Percentiles rank a stretch among this genome's conserved stretches.
These are phyloP conservation scores for Saxidomus purpurata DNA, from an alignment of 1,140 invertebrate genomes.

Conservation along the genomic window DNA sequence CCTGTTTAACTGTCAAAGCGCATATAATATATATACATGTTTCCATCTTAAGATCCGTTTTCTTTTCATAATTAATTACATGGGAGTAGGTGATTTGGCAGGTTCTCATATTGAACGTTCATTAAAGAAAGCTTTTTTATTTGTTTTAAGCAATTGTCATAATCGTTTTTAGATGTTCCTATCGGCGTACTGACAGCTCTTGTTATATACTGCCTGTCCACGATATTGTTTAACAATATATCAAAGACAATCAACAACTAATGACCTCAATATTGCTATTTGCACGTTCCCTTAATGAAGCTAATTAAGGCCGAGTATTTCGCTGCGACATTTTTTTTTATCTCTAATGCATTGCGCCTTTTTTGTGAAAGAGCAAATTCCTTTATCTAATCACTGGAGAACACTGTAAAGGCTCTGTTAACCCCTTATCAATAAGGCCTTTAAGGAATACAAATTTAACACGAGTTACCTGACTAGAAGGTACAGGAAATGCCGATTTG, in stretches of 20 bases:
- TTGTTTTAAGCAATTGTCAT: slow-evolving; percentile 18
- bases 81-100: neutral
- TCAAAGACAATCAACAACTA: slow-evolving; percentile 40
- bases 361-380: neutral
- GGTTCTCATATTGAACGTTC: slow-evolving; percentile 39
- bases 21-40: slow-evolving; percentile 4
- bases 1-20: neutral
- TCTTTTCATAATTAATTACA: slow-evolving; percentile 35
- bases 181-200: neutral
- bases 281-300: slow-evolving; percentile 26
- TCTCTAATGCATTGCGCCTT: neutral
- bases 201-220: slow-evolving; percentile 48
- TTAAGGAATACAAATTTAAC: neutral
- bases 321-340: neutral
- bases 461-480: neutral
- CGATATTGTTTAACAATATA: slow-evolving; percentile 45
- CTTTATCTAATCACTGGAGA: neutral
- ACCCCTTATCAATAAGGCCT: neutral
- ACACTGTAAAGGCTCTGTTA: neutral
- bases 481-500: neutral
- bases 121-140: slow-evolving; percentile 33
- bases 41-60: neutral
- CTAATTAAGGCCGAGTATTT: neutral
- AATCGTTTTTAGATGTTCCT: slow-evolving; percentile 58
- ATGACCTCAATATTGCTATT: slow-evolving; percentile 27